Percentiles rank a stretch among this genome's conserved stretches.
Evolutionary conservation across 2,113 vertebrate species (phyloP).

Genomic region (Boulengeromyrus knoepffleri): DNA sequence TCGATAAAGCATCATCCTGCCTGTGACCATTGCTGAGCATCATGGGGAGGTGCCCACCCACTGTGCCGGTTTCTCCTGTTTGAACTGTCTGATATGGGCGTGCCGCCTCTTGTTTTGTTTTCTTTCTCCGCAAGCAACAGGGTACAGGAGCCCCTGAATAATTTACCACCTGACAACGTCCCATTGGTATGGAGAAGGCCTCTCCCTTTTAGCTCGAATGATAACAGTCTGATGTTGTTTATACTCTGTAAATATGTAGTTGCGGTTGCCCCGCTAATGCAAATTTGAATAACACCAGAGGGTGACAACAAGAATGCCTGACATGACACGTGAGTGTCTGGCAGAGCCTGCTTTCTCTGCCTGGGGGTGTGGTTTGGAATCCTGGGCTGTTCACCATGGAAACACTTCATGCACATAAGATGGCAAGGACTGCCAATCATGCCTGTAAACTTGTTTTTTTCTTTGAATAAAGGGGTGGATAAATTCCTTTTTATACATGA

Average conservation of each 20-base stretch:
- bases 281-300: background rate
- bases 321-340: background rate
- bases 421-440: background rate
- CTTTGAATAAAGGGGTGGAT: background rate
- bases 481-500: background rate
- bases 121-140: background rate
- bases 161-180: background rate
- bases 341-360: conserved; percentile 1
- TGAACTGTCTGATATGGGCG: background rate
- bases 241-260: background rate
- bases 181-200: background rate
- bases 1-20: background rate
- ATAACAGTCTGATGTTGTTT: background rate
- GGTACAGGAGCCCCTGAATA: background rate
- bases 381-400: background rate
- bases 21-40: background rate
- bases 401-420: background rate
- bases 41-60: background rate
- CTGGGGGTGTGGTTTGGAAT: conserved; percentile 26
- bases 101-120: conserved; percentile 7
- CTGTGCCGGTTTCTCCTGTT: conserved; percentile 20
- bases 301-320: background rate
- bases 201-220: background rate
- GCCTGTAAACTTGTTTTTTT: background rate
- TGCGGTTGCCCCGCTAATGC: background rate